Evolutionary conservation across 2,797 vertebrate genomes (phyloP), one percentile per base, ranked within the genome.

Genomic region (Siniperca scherzeri): DNA sequence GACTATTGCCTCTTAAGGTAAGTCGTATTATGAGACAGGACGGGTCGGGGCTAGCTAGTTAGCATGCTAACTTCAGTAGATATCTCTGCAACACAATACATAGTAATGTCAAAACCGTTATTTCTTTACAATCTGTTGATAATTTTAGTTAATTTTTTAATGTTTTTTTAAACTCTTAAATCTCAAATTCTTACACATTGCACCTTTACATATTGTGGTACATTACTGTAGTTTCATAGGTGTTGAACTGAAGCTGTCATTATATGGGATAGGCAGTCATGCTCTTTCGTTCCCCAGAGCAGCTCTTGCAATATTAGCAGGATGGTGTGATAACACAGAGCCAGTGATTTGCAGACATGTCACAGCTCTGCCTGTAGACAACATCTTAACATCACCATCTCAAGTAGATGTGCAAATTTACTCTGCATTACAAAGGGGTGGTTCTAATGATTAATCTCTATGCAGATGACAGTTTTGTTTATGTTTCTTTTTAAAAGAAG

Each of bases 261-360:
- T 72, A 60, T 33, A 22, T 1, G 17, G 33, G 38, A 14, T 53
- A 42, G 30, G 2, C 40, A 30, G 16, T 62, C 33, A 3, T 27
- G 42, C 71, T 82, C 52, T 70, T 82, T 75, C 21, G 48, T 62
- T 68, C 71, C 80, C 77, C 16, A 67, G 46, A 67, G 82, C 64
- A 40, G 74, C 52, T 87, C 61, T 42, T 56, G 55, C 55, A 78
- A 67, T 66, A 64, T 75, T 59, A 71, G 50, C 62, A 53, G 17
- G 74, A 64, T 71, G 61, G 27, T 71, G 62, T 38, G n/a, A 77
- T 60, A 38, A 36, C 66, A 48, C 22, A 48, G 61, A 76, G 48
- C 11, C 50, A 7, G 74, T 21, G 61, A 82, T 67, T 64, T 72
- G 72, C 17, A 74, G 74, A 65, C 11, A n/a, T 70, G 36, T 72